Conservation (phyloP, 2,113 vertebrate species). For the Heterochromis multidens region DNA sequence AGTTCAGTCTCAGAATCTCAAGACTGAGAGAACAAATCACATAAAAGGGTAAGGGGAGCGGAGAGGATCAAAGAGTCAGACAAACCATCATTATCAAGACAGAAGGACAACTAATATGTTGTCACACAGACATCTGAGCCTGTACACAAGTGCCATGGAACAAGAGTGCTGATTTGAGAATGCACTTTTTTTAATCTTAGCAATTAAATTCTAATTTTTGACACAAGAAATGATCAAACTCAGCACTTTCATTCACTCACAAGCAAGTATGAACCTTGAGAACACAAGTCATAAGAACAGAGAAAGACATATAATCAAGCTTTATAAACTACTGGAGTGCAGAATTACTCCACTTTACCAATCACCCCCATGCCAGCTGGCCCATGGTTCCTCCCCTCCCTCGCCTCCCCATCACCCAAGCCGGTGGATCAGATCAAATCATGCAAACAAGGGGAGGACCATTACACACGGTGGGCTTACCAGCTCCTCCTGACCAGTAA, state of each 20-base stretch:
- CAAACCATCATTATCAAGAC: constrained; percentile 12
- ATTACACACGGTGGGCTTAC: constrained; percentile 56
- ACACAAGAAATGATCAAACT: background rate
- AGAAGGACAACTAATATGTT: background rate
- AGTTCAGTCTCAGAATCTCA: background rate
- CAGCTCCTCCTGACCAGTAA: constrained; percentile 68
- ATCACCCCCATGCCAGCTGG: constrained; percentile 49
- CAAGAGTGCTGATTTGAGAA: constrained; percentile 35
- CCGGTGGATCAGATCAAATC: constrained; percentile 45
- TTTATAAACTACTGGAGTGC: background rate
- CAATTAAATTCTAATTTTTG: background rate
- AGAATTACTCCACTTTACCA: background rate
- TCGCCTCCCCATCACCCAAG: background rate
- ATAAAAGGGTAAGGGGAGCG: background rate
- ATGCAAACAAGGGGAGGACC: constrained; percentile 45
- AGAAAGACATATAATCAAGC: background rate
- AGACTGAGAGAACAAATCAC: background rate
- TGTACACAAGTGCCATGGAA: background rate
- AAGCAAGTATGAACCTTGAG: background rate
- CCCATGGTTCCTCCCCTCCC: background rate
- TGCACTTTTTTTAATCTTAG: background rate
- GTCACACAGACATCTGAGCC: background rate
- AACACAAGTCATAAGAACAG: background rate
- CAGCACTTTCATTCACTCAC: constrained; percentile 23
- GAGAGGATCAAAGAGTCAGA: background rate